Evolutionary conservation across 2,113 vertebrate genomes (phyloP), one percentile per base, ranked within the genome.

Genomic region (Raja brachyura): DNA sequence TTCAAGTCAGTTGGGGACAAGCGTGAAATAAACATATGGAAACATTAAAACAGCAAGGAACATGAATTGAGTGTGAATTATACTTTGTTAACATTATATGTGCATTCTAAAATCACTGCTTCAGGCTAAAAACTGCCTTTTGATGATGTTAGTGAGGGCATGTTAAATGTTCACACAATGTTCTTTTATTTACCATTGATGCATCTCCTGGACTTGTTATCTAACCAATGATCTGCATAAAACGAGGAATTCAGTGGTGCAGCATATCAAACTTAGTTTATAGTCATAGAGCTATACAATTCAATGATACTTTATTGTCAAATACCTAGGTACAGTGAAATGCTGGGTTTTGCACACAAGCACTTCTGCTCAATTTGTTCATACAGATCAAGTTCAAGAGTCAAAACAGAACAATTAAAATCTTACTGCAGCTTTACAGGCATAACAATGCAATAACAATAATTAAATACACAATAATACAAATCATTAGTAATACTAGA

Each of bases 1-100:
- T 18, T 95, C 90, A 95, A 94, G 94, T 96, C 20, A 95, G 93
- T 93, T 77, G 93, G 93, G 73, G 85, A 93, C 93, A 93, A 93
- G 81, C 48, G 33, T 33, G 28, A 76, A 93, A 48, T 54, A 25
- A 74, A 5, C 6, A 8, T 20, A 54, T 54, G 18, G 63, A 73
- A 20, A 59, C n/a, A 25, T 85, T 88, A 88, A n/a, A 88, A 31
- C 11, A 14, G n/a, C 28, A 11, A 31, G 83, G n/a, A 88, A n/a
- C 83, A 31, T 4, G 31, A 16, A 63, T 18, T 88, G n/a, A 59
- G 9, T 63, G 56, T 14, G n/a, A 88, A n/a, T 31, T 88, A 88
- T n/a, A 88, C 13, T 2, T 6, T n/a, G 56, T 28, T 2, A 59
- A 61, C 28, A n/a, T 61, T 85, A n/a, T 4, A 85, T 10, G 28